Conservation (phyloP, 2,888 invertebrate species). For the Panzeria rudis region DNA sequence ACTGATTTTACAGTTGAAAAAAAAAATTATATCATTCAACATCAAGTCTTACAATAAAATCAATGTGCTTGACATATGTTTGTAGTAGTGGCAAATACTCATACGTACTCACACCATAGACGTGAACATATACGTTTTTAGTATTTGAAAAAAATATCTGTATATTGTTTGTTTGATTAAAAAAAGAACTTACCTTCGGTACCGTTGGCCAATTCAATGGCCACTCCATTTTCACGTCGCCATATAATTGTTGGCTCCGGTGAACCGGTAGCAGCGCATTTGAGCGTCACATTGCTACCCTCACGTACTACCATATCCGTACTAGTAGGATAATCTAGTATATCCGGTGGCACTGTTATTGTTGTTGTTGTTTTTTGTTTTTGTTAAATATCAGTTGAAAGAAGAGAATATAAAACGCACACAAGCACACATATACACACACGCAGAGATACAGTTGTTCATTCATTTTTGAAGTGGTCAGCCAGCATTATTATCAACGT, state of each 20-base stretch:
- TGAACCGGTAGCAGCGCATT: conserved; percentile 94
- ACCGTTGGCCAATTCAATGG: conserved; percentile 89
- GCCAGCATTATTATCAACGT: conserved; percentile 20
- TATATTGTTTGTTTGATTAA: neutral
- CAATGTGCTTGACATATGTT: conserved; percentile 50
- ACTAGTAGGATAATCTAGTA: conserved; percentile 92
- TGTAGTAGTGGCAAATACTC: neutral
- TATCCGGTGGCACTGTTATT: conserved; percentile 91
- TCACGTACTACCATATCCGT: conserved; percentile 94
- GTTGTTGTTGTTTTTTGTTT: conserved; percentile 39
- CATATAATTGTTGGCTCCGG: conserved; percentile 94
- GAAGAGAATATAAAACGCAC: conserved; percentile 15
- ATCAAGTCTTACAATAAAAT: conserved; percentile 17
- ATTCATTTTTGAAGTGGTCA: conserved; percentile 21
- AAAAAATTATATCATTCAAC: conserved; percentile 6
- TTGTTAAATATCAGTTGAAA: conserved; percentile 36
- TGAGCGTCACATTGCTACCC: conserved; percentile 93
- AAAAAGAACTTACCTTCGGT: conserved; percentile 86
- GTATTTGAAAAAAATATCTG: conserved; percentile 18
- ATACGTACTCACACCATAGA: neutral
- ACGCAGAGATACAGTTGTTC: neutral
- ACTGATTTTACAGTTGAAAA: conserved; percentile 1
- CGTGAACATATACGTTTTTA: neutral
- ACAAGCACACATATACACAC: conserved; percentile 14
- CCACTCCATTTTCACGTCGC: conserved; percentile 92